These are phyloP conservation scores for Chaenogobius annularis DNA, from an alignment of 2,113 vertebrate species.

Conservation along the genomic window DNA sequence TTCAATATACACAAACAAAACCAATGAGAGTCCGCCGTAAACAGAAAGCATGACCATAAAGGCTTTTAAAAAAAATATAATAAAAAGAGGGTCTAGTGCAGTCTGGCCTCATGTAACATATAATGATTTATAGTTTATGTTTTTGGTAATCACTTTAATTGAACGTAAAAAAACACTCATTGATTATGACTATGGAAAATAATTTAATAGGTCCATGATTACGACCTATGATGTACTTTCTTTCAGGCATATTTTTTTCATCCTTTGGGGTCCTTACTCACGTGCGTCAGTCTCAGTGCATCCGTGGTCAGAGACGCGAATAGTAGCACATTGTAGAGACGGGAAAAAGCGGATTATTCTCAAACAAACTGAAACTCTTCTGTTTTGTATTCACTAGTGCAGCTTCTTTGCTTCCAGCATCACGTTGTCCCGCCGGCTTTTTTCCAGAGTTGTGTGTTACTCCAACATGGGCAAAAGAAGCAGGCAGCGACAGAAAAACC, in stretches of 20 bases:
- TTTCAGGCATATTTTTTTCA: conserved; percentile 57
- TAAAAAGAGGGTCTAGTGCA: no score
- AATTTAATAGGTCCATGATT: no score
- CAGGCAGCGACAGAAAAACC: conserved; percentile 73
- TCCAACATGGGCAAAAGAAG: conserved; percentile 77
- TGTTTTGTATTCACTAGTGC: not conserved
- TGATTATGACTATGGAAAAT: no score
- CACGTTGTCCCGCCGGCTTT: conserved; percentile 47
- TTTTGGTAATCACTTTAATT: not conserved
- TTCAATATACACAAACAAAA: not conserved
- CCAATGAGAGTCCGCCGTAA: conserved; percentile 36
- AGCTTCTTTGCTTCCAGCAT: not conserved
- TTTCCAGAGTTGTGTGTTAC: conserved; percentile 36
- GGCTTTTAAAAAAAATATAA: no score
- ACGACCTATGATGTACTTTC: not conserved
- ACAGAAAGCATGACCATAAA: no score
- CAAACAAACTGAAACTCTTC: not conserved
- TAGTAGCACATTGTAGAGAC: conserved; percentile 46
- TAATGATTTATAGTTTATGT: not conserved
- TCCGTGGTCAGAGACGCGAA: not conserved
- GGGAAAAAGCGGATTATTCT: not conserved
- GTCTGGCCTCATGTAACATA: no score
- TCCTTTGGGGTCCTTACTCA: conserved; percentile 61
- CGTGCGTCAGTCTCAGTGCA: conserved; percentile 51
- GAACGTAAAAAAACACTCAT: not conserved